Evolutionary conservation across 1,140 invertebrate genomes (phyloP).

Genomic region (Drosophila sp.): DNA sequence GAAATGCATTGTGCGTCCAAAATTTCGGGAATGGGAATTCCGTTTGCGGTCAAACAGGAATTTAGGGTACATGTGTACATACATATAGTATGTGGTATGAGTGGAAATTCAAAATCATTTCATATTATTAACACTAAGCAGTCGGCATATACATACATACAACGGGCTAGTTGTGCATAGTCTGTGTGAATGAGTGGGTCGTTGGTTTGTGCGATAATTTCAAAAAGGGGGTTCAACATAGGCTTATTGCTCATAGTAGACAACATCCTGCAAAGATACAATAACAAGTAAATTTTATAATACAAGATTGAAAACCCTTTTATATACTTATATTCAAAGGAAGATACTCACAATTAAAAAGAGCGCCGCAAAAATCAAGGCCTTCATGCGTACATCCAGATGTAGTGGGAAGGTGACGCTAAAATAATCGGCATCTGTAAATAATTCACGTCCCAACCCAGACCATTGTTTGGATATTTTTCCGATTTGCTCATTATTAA

Average conservation of each 20-base stretch:
- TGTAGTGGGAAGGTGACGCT: conserved; percentile 60
- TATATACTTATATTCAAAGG: too few relatives aligned
- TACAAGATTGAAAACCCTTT: too few relatives aligned
- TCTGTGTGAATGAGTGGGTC: conserved; percentile 2
- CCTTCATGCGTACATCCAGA: conserved; percentile 73
- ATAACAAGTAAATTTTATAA: too few relatives aligned
- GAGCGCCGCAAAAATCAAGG: conserved; percentile 56
- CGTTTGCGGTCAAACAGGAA: not conserved
- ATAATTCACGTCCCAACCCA: conserved; percentile 58
- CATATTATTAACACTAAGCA: conserved; percentile 44
- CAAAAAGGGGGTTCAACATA: too few relatives aligned
- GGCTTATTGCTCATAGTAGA: conserved; percentile 56
- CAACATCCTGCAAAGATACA: conserved; percentile 40
- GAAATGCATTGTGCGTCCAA: conserved; percentile 32
- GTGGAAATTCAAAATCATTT: conserved; percentile 30
- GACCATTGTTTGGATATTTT: conserved; percentile 71
- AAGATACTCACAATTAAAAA: conserved; percentile 62
- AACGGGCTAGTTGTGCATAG: not conserved
- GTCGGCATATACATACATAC: conserved; percentile 37
- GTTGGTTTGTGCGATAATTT: not conserved
- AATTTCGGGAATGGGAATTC: not conserved
- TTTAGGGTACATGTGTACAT: conserved; percentile 5
- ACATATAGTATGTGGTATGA: not conserved
- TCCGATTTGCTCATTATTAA: conserved; percentile 64
- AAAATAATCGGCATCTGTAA: conserved; percentile 72